These are phyloP conservation scores for Synchiropus splendidus DNA, from an alignment of 2,113 vertebrate species.

Conservation along the genomic window DNA sequence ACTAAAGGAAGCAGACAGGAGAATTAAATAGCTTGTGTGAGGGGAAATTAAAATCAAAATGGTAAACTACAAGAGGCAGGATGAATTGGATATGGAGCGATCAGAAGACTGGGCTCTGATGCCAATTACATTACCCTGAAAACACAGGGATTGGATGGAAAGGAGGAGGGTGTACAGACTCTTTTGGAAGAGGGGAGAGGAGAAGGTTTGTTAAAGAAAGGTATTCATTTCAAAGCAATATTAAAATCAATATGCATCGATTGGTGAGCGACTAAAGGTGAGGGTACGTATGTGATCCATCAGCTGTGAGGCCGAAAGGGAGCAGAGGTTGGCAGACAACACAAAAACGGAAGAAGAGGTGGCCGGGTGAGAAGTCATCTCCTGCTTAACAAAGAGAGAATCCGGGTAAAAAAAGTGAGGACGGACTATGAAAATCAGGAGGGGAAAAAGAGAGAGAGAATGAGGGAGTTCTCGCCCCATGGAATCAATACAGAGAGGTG, in stretches of 20 bases:
- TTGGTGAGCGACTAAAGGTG: conserved; percentile 61
- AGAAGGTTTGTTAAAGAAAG: conserved; percentile 40
- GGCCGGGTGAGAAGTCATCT: conserved; percentile 30
- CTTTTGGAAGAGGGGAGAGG: conserved; percentile 1
- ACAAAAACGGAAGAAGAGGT: background rate
- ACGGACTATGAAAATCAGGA: conserved; percentile 15
- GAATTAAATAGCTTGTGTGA: too few relatives aligned
- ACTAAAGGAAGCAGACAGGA: too few relatives aligned
- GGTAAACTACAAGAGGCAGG: too few relatives aligned
- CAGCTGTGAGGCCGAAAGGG: conserved; percentile 37
- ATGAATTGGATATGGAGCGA: too few relatives aligned
- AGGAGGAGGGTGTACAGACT: too few relatives aligned
- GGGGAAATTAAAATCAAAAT: too few relatives aligned
- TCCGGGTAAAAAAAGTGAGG: conserved; percentile 7
- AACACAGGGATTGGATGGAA: too few relatives aligned
- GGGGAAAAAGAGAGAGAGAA: conserved; percentile 17
- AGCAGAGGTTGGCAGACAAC: too few relatives aligned
- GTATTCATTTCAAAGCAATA: conserved; percentile 66
- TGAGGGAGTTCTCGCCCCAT: conserved; percentile 53
- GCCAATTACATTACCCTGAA: too few relatives aligned
- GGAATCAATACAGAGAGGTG: conserved; percentile 79
- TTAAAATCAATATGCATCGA: conserved; percentile 67
- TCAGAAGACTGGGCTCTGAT: too few relatives aligned
- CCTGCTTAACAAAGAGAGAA: conserved; percentile 39
- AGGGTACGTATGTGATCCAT: conserved; percentile 53